A percentile compares a stretch with the other conserved stretches of the same genome.
phyloP scores from a whole-genome alignment of 2,113 vertebrate genomes.

The Aplodontia rufa region DNA sequence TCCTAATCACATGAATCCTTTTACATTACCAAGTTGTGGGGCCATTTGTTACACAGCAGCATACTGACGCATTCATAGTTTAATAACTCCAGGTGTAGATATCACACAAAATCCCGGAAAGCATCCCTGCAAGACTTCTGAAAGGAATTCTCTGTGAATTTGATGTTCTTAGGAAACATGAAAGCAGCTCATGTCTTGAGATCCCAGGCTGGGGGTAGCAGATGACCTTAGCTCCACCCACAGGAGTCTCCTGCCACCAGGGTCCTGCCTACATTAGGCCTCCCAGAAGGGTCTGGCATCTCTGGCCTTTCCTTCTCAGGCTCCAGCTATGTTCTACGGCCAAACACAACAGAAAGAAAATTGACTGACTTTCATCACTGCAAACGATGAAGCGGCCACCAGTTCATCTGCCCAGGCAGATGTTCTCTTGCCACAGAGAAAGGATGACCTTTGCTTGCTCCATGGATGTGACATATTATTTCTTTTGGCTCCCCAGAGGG shows the following conservation, averaged over 20 bases:
- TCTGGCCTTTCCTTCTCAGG: not conserved
- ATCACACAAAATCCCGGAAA: not conserved
- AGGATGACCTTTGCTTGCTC: not conserved
- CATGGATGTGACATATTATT: slow-evolving; percentile 11
- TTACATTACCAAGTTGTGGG: not conserved
- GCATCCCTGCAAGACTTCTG: not conserved
- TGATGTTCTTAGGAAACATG: not conserved
- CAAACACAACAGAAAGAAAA: slow-evolving; percentile 1
- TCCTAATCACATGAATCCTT: not conserved
- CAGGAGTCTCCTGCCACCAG: not conserved
- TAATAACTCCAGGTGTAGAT: not conserved
- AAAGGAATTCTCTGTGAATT: not conserved
- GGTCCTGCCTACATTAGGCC: not conserved
- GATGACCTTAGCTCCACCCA: not conserved
- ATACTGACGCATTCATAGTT: not conserved
- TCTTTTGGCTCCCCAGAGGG: not conserved
- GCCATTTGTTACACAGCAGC: not conserved
- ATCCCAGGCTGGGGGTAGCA: not conserved
- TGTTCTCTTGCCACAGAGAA: slow-evolving; percentile 3
- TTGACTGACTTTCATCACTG: not conserved
- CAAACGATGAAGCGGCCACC: not conserved
- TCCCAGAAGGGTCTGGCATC: not conserved
- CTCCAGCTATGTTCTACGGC: not conserved
- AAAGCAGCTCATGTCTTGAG: not conserved
- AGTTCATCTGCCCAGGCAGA: not conserved